These are phyloP conservation scores for Aphrophora alni DNA, from an alignment of 2,888 invertebrate genomes.

Conservation along the genomic window DNA sequence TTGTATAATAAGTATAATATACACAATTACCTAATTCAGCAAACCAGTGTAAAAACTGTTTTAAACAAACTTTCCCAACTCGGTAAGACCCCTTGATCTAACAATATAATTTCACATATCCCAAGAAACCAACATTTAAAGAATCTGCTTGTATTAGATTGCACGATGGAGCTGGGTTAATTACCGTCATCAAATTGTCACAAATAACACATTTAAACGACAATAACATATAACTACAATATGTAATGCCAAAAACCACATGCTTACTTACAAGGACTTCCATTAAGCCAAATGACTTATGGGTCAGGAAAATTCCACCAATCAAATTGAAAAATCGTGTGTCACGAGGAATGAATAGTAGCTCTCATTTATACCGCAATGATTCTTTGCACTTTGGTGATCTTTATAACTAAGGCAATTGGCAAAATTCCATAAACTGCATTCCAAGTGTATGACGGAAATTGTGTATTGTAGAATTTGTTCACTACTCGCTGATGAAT, in stretches of 20 bases:
- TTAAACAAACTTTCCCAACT: too few relatives aligned
- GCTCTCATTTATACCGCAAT: background rate
- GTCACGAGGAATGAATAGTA: background rate
- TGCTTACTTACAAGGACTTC: background rate
- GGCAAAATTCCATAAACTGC: background rate
- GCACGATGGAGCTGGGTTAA: too few relatives aligned
- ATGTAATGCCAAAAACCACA: background rate
- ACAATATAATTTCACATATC: too few relatives aligned
- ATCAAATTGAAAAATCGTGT: background rate
- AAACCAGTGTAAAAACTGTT: too few relatives aligned
- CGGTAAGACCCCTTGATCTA: too few relatives aligned
- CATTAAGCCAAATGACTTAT: background rate
- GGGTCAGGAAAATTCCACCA: background rate
- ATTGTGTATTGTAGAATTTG: background rate
- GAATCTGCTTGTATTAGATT: too few relatives aligned
- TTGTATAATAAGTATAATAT: too few relatives aligned
- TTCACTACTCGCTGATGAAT: background rate
- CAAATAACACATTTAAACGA: too few relatives aligned
- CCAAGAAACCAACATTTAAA: too few relatives aligned
- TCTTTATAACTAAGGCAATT: background rate
- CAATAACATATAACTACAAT: too few relatives aligned
- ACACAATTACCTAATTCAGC: too few relatives aligned
- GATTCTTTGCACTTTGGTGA: background rate
- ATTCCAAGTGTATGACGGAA: slow-evolving; percentile 2
- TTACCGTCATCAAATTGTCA: too few relatives aligned